phyloP scores from a whole-genome alignment of 2,888 invertebrate genomes.

The Eilema depressum region DNA sequence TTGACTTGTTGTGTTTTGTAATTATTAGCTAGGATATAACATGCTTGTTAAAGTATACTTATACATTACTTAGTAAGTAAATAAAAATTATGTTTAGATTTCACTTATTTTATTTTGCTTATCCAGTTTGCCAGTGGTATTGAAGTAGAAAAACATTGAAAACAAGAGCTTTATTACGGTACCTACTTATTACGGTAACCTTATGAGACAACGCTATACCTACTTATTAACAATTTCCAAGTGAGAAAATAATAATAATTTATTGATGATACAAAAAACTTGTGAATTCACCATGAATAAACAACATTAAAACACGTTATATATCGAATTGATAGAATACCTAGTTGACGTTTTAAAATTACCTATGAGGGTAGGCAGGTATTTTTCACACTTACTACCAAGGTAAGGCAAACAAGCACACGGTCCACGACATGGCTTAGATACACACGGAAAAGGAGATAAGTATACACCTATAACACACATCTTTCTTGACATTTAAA shows the following conservation, averaged over 20 bases:
- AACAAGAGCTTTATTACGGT: not conserved
- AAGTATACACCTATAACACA: too few species aligned
- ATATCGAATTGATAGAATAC: not conserved
- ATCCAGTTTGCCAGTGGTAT: not conserved
- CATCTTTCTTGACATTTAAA: too few species aligned
- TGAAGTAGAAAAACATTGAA: not conserved
- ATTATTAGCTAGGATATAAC: slow-evolving; percentile 26
- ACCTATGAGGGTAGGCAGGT: not conserved
- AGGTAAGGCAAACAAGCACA: not conserved
- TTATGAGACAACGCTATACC: not conserved
- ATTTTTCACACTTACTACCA: not conserved
- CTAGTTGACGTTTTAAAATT: not conserved
- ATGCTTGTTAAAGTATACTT: slow-evolving; percentile 38
- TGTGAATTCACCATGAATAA: not conserved
- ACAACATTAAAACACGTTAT: not conserved
- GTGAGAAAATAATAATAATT: not conserved
- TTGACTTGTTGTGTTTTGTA: slow-evolving; percentile 52
- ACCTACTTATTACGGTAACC: not conserved
- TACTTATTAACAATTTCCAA: not conserved
- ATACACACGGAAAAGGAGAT: too few species aligned
- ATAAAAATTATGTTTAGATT: slow-evolving; percentile 46
- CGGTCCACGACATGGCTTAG: not conserved
- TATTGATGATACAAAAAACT: not conserved
- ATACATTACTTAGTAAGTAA: slow-evolving; percentile 44
- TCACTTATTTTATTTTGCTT: slow-evolving; percentile 23